Evolutionary conservation across 2,888 invertebrate genomes (phyloP).

Genomic region (Amphipoea oculea): DNA sequence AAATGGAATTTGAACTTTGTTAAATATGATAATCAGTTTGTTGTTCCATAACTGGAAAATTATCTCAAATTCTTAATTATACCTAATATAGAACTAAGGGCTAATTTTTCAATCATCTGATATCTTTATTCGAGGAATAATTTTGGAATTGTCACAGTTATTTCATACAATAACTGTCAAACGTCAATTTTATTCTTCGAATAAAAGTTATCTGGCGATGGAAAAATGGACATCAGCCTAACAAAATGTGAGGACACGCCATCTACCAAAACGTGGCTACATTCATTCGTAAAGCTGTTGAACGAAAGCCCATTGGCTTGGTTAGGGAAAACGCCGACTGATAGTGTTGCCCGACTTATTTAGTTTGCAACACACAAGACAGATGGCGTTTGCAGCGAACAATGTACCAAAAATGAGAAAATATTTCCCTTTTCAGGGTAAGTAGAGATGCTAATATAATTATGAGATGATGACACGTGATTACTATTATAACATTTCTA

Average conservation of each 20-base stretch:
- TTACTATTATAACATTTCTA: not conserved
- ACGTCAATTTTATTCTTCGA: too few species aligned
- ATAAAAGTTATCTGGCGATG: too few species aligned
- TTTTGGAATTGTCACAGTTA: too few species aligned
- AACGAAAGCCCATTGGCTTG: not conserved
- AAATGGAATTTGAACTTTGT: not conserved
- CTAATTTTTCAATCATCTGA: too few species aligned
- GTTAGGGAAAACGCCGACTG: too few species aligned
- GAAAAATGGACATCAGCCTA: too few species aligned
- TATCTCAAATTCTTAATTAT: not conserved
- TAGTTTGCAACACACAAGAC: constrained; percentile 1
- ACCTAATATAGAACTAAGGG: not conserved
- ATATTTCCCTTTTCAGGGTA: not conserved
- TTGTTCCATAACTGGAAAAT: not conserved
- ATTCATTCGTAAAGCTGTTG: not conserved
- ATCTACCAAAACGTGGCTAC: constrained; percentile 23
- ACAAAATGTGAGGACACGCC: constrained; percentile 24
- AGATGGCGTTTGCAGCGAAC: constrained; percentile 56
- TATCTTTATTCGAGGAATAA: too few species aligned
- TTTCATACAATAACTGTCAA: too few species aligned
- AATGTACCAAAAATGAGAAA: not conserved
- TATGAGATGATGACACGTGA: not conserved
- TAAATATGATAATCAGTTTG: not conserved
- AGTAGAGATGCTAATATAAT: not conserved
- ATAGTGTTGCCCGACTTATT: too few species aligned